phyloP scores from a whole-genome alignment of 1,140 invertebrate species.

The Zaprionus ghesquierei region DNA sequence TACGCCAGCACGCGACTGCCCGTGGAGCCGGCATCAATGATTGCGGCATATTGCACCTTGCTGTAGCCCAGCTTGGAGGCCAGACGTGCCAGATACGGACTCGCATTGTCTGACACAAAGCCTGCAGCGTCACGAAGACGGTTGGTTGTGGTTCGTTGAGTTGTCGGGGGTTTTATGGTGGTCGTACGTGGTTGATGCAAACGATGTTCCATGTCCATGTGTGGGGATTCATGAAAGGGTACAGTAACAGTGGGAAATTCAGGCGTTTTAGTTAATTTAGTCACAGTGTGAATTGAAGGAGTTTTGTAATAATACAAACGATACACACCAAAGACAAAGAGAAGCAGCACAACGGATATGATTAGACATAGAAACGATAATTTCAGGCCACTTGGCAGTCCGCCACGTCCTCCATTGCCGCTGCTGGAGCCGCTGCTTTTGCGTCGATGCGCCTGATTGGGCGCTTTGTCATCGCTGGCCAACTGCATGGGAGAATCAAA shows the following conservation, averaged over 20 bases:
- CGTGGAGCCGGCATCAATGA: constrained; percentile 98
- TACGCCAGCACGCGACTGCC: constrained; percentile 96
- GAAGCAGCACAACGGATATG: constrained; percentile 67
- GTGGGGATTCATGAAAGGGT: constrained; percentile 42
- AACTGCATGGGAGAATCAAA: constrained; percentile 36
- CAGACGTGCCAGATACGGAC: constrained; percentile 85
- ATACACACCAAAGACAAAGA: constrained; percentile 81
- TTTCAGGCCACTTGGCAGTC: constrained; percentile 65
- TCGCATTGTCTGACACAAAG: constrained; percentile 76
- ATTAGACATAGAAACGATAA: constrained; percentile 78
- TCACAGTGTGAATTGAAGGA: neutral
- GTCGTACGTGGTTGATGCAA: constrained; percentile 1
- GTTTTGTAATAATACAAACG: constrained; percentile 38
- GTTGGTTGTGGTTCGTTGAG: neutral
- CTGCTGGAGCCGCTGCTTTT: constrained; percentile 42
- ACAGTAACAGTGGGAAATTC: constrained; percentile 56
- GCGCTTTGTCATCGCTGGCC: constrained; percentile 60
- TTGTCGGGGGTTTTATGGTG: constrained; percentile 11
- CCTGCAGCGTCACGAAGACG: constrained; percentile 49
- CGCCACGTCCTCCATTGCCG: constrained; percentile 38
- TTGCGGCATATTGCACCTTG: constrained; percentile 92
- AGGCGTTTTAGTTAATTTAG: constrained; percentile 55
- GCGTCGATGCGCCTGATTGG: constrained; percentile 32
- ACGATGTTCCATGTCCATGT: constrained; percentile 2
- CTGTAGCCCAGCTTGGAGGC: constrained; percentile 88